These are phyloP conservation scores for Periplaneta americana DNA, from an alignment of 1,140 invertebrate species.

Conservation along the genomic window DNA sequence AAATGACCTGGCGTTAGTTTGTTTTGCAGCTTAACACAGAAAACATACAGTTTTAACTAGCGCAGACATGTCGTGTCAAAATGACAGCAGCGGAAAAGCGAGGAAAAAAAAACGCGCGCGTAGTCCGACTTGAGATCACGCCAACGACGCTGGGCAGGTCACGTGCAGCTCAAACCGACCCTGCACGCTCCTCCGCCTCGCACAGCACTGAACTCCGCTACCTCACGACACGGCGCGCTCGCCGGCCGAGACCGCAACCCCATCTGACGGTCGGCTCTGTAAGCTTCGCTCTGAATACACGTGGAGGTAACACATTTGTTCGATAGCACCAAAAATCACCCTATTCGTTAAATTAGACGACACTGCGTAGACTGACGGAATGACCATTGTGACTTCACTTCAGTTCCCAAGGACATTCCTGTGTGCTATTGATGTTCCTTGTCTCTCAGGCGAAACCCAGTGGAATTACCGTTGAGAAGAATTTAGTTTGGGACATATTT, in stretches of 20 bases:
- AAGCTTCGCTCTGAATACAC: background rate
- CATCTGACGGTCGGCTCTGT: background rate
- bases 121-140: background rate
- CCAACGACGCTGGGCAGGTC: background rate
- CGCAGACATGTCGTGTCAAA: background rate
- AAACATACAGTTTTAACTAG: background rate
- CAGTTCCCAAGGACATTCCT: too few species aligned
- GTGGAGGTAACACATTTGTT: too few species aligned
- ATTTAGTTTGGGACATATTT: too few species aligned
- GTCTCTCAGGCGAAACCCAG: too few species aligned
- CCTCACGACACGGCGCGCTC: background rate
- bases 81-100: too few species aligned
- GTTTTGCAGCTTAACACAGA: background rate
- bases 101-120: background rate
- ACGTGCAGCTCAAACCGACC: background rate
- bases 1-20: too few species aligned
- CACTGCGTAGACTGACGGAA: too few species aligned
- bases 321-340: too few species aligned
- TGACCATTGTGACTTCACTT: too few species aligned
- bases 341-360: too few species aligned
- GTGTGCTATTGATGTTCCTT: too few species aligned
- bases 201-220: background rate
- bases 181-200: background rate
- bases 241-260: background rate
- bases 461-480: too few species aligned